Evolutionary conservation across 2,113 vertebrate genomes (phyloP), one percentile per base, ranked within the genome.

Genomic region (Ornithorhynchus anatinus): DNA sequence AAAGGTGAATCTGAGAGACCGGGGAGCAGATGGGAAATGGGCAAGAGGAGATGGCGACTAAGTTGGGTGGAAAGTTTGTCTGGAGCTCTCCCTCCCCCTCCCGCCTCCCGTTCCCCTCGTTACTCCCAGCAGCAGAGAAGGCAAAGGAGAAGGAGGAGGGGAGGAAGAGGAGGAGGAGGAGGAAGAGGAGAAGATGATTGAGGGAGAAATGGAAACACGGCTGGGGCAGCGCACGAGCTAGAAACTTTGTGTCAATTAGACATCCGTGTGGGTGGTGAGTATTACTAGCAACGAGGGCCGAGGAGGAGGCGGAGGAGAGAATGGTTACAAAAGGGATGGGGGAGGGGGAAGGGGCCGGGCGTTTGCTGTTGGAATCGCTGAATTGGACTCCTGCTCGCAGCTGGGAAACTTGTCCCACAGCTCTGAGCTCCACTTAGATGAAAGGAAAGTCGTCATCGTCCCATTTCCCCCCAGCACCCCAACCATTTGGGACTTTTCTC

Each of bases 241-340:
- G 91, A 89, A 93, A 92, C 89, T 93, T 95, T 92, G 71, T 94
- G 91, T 94, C 88, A 72, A 0, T 64, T 61, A 66, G 88, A 88
- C 89, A 91, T 93, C 89, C 62, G 94, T 87, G 96, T 98, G 94
- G 96, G 96, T 93, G 95, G 90, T 50, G 81, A 85, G 84, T 82
- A 83, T 84, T 93, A n/a, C n/a, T 59, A 72, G 89, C 92, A 80
- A 82, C 81, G 57, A 82, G 12, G 62, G 45, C 73, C 78, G 69
- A 90, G 66, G 36, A 17, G 47, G 25, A 53, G 57, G 51, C 52
- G 45, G 56, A 43, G 27, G 20, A 13, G 32, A 59, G n/a, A n/a
- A n/a, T n/a, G n/a, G n/a, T n/a, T n/a, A n/a, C n/a, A n/a, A n/a
- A n/a, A n/a, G 60, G 51, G 64, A 22, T 35, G 37, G 64, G 63